Percentiles rank a stretch among this genome's conserved stretches.
These are phyloP conservation scores for Zosterops japonicus DNA, from an alignment of 2,113 vertebrate species.

Conservation along the genomic window DNA sequence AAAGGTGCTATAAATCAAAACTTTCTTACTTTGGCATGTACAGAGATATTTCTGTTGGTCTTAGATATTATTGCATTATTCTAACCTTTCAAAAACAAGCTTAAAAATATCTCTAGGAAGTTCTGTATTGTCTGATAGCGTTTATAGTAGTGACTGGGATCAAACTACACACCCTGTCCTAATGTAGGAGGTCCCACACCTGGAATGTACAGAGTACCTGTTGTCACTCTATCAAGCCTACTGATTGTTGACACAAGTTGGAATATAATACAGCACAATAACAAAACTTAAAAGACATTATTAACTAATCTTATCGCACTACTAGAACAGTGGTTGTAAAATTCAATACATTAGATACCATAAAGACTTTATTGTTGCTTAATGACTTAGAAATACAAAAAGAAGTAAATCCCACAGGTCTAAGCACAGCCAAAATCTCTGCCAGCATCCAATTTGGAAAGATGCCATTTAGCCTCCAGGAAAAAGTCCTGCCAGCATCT, in stretches of 20 bases:
- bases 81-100: neutral
- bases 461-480: conserved; percentile 34
- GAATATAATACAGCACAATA: neutral
- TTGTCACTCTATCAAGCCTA: neutral
- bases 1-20: neutral
- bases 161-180: neutral
- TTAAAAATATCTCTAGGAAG: neutral
- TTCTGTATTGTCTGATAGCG: neutral
- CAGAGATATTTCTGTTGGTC: neutral
- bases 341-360: neutral
- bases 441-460: conserved; percentile 43
- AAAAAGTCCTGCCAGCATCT: conserved; percentile 27
- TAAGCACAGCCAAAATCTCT: conserved; percentile 7
- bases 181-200: neutral
- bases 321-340: neutral
- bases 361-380: neutral
- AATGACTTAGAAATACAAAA: conserved; percentile 22
- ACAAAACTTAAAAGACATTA: neutral
- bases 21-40: neutral
- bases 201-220: neutral
- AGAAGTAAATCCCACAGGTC: neutral
- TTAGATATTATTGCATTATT: neutral
- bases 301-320: neutral
- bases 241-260: neutral
- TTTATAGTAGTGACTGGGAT: neutral